Percentiles rank a stretch among this genome's conserved stretches.
These are phyloP conservation scores for Aricia artaxerxes DNA, from an alignment of 2,888 invertebrate genomes.

Conservation along the genomic window DNA sequence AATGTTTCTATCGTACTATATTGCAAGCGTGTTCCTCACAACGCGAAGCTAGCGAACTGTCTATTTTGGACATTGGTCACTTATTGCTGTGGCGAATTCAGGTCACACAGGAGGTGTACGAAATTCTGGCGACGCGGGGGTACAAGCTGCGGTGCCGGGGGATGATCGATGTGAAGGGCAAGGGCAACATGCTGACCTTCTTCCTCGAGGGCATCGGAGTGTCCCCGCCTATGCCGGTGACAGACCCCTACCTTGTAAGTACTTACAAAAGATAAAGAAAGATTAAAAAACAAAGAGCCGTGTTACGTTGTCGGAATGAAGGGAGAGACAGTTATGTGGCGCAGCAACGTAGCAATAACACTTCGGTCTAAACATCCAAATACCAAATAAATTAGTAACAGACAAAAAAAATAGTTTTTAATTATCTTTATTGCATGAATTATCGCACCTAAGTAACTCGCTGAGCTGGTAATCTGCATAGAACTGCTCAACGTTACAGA, in stretches of 20 bases:
- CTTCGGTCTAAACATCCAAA: too few relatives aligned
- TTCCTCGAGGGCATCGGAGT: constrained; percentile 83
- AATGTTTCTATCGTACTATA: too few relatives aligned
- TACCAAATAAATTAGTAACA: too few relatives aligned
- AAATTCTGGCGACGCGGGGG: constrained; percentile 88
- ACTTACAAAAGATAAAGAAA: neutral
- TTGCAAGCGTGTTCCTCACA: constrained; percentile 35
- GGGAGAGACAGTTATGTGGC: too few relatives aligned
- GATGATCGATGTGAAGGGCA: constrained; percentile 94
- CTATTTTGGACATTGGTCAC: neutral
- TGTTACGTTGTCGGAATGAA: too few relatives aligned
- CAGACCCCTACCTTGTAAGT: constrained; percentile 62
- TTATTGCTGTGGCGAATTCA: constrained; percentile 55
- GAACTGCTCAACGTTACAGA: constrained; percentile 46
- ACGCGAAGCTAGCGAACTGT: neutral
- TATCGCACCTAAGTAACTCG: too few relatives aligned
- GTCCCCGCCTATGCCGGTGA: constrained; percentile 42
- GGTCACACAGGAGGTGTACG: constrained; percentile 94
- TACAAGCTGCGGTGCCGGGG: constrained; percentile 93
- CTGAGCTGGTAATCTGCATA: too few relatives aligned
- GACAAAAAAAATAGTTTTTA: too few relatives aligned
- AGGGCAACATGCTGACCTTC: constrained; percentile 96
- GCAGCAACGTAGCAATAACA: too few relatives aligned
- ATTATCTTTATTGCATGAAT: too few relatives aligned
- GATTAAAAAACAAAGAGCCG: too few relatives aligned